Evolutionary conservation across 2,113 vertebrate species (phyloP).

Genomic region (Prochilodus magdalenae): DNA sequence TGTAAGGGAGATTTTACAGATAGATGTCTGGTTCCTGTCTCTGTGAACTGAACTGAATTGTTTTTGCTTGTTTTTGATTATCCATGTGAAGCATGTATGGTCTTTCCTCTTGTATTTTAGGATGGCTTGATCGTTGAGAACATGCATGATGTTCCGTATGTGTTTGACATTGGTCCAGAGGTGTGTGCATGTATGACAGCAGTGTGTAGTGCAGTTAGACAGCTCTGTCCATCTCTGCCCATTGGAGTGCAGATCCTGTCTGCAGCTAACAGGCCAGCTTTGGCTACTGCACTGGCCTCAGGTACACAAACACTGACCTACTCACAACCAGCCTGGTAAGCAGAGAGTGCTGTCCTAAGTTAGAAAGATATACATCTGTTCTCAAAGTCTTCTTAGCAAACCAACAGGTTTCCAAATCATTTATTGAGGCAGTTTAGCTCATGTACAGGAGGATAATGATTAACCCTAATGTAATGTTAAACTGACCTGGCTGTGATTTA

Average conservation of each 20-base stretch:
- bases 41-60: too few relatives aligned
- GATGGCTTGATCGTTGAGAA: slow-evolving; percentile 87
- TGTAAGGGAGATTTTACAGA: too few relatives aligned
- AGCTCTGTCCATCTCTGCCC: slow-evolving; percentile 68
- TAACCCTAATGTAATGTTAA: too few relatives aligned
- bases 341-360: too few relatives aligned
- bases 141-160: slow-evolving; percentile 88
- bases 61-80: too few relatives aligned
- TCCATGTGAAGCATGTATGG: not conserved
- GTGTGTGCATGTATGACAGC: slow-evolving; percentile 81
- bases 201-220: slow-evolving; percentile 73
- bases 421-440: too few relatives aligned
- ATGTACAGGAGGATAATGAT: too few relatives aligned
- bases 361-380: too few relatives aligned
- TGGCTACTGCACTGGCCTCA: slow-evolving; percentile 84
- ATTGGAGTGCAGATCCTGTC: slow-evolving; percentile 84
- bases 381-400: too few relatives aligned
- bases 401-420: too few relatives aligned
- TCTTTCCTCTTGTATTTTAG: slow-evolving; percentile 62
- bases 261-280: slow-evolving; percentile 80
- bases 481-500: too few relatives aligned
- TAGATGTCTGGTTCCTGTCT: too few relatives aligned
- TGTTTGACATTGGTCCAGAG: slow-evolving; percentile 77
- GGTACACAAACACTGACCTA: slow-evolving; percentile 65
- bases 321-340: not conserved